These are phyloP conservation scores for Kuschelorhynchus macadamiae DNA, from an alignment of 2,888 invertebrate species.

Conservation along the genomic window DNA sequence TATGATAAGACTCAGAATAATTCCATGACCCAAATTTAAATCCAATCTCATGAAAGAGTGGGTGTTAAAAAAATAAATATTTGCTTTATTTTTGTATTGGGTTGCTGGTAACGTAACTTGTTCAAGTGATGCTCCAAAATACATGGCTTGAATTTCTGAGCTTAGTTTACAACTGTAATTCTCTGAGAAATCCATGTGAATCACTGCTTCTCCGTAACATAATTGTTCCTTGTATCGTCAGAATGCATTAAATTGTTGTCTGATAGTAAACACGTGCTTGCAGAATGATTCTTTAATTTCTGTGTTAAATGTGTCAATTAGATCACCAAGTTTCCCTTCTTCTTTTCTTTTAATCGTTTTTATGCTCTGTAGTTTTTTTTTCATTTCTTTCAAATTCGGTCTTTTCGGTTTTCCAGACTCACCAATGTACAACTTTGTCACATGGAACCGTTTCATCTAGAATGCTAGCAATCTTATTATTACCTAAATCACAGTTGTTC, in stretches of 20 bases:
- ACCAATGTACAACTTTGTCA: conserved; percentile 8
- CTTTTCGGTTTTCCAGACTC: conserved; percentile 2
- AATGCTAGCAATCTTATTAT: conserved; percentile 1
- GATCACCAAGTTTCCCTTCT: neutral
- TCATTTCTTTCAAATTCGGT: neutral
- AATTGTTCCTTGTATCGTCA: conserved; percentile 3
- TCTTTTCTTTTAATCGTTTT: conserved; percentile 4
- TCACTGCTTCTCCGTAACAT: neutral
- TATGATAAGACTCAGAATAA: conserved; percentile 6
- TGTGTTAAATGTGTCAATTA: neutral
- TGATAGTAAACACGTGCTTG: neutral
- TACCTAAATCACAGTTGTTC: neutral
- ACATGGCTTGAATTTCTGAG: neutral
- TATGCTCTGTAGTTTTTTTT: neutral
- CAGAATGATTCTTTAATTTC: neutral
- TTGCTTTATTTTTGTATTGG: conserved; percentile 9
- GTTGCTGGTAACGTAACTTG: neutral
- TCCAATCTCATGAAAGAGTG: neutral
- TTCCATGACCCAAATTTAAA: conserved; percentile 9
- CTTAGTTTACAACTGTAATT: neutral
- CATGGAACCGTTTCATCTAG: conserved; percentile 3
- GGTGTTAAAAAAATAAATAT: conserved; percentile 7
- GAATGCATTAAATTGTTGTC: neutral
- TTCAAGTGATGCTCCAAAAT: too few relatives aligned
- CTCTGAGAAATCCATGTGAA: neutral